phyloP scores from a whole-genome alignment of 2,797 vertebrate genomes.

The Sebastes aleutianus region DNA sequence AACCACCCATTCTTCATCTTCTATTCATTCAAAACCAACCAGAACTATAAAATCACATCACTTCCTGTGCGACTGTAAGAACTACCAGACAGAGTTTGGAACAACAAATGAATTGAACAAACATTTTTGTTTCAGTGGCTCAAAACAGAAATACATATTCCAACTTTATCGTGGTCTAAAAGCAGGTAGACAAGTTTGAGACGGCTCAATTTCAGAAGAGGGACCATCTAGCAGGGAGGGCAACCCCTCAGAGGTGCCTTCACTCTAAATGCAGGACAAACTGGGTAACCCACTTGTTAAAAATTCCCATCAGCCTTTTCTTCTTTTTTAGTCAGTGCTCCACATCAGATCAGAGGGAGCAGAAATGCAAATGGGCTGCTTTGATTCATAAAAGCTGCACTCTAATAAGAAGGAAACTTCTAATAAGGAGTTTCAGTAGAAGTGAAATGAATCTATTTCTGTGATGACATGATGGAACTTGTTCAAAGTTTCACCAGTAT shows the following conservation, averaged over 20 bases:
- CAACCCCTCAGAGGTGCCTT: background rate
- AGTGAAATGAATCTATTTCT: background rate
- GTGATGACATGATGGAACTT: background rate
- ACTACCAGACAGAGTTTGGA: background rate
- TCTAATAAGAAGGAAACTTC: background rate
- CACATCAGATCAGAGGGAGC: conserved; percentile 1
- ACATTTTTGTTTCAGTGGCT: background rate
- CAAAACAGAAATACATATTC: background rate
- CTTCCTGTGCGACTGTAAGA: background rate
- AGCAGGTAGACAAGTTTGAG: background rate
- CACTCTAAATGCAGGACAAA: background rate
- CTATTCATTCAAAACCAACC: background rate
- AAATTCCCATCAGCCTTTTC: conserved; percentile 16
- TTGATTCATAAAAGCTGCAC: background rate
- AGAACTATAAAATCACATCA: background rate
- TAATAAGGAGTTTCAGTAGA: background rate
- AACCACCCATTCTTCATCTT: background rate
- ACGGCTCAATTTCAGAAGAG: background rate
- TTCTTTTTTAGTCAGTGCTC: background rate
- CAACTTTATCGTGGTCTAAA: background rate
- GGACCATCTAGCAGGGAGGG: background rate
- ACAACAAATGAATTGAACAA: background rate
- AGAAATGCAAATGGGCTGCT: background rate
- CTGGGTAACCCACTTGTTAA: conserved; percentile 34
- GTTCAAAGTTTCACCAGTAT: background rate